Base-by-base conservation (phyloP, 2,113 vertebrate genomes). In the Brachionichthys hirsutus region DNA sequence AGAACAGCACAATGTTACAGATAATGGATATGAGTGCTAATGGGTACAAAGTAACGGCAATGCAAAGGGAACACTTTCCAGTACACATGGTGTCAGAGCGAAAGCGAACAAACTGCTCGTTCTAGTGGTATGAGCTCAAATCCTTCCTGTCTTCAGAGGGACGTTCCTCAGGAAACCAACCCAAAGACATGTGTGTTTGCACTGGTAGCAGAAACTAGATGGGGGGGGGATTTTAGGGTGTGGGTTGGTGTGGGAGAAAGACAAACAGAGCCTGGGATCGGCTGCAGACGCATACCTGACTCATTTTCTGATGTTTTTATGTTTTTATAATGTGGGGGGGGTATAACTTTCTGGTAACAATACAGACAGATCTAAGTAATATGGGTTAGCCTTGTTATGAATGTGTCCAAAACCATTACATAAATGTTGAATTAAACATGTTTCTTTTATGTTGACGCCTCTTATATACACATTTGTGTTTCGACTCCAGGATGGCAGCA, bases 1-100 rank as follows among this genome's bases (percentile, higher is more conserved):
- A 94, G 50, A 93, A 92, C 46, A 93, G 62, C 1, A 93, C 77
- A 1, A 94, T 87, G 78, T 94, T 94, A 49, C 90, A 92, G 71
- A 92, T 74, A 14, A 93, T 89, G 42, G 88, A 89, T 51, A 89
- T 79, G 35, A 86, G 1, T 0, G 71, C 91, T 9, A 92, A 54
- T 0, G 92, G 93, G 62, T 91, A 93, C 36, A 94, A 67, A 18
- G 77, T 8, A 0, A 79, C 64, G 0, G 90, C 90, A 2, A 94
- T 75, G 58, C 63, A 92, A 2, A 79, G 73, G 11, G 93, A 82
- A 20, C 93, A 93, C 34, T 70, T 83, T 61, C 91, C 92, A 0
- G 93, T 92, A 22, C 92, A 93, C 93, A 93, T 93, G 72, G 53
- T 81, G 65, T 14, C 49, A 1, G 16, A 16, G 17, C 13, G 9